Conservation (phyloP, 2,797 vertebrate genomes). For the Podarcis siculus region DNA sequence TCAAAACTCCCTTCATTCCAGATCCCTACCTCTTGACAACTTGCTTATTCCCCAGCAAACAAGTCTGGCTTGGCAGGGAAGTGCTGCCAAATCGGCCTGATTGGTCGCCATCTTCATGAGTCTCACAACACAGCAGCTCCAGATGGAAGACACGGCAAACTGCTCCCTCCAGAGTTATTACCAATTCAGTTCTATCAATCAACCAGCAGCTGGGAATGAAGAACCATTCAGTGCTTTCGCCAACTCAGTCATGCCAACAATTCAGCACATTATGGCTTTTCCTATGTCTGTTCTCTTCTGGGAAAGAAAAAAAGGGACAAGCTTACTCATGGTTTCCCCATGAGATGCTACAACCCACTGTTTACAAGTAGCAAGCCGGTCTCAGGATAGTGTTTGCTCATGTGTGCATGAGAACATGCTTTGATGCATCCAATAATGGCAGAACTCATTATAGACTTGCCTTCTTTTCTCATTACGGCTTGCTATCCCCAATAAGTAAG, state of each 20-base stretch:
- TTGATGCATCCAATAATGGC: constrained; percentile 1
- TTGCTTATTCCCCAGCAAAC: constrained; percentile 61
- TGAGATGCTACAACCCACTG: constrained; percentile 6
- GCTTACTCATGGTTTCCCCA: constrained; percentile 33
- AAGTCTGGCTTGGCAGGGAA: constrained; percentile 49
- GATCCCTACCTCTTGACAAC: constrained; percentile 58
- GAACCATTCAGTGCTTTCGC: constrained; percentile 46
- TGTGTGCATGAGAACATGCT: neutral
- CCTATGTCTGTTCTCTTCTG: constrained; percentile 37
- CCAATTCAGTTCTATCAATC: constrained; percentile 75
- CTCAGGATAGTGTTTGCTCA: neutral
- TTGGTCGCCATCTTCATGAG: constrained; percentile 65
- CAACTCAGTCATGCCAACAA: constrained; percentile 51
- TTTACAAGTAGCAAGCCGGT: neutral
- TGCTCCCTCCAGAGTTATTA: constrained; percentile 73
- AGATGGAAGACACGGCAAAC: constrained; percentile 78
- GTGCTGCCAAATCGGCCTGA: constrained; percentile 68
- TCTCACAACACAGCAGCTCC: constrained; percentile 74
- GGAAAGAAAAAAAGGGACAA: neutral
- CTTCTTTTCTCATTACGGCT: neutral
- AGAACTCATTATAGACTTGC: neutral
- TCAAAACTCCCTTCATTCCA: constrained; percentile 59
- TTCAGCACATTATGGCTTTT: constrained; percentile 26
- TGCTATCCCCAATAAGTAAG: constrained; percentile 14
- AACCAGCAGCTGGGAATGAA: constrained; percentile 73